Evolutionary conservation across 2,888 invertebrate genomes (phyloP), one percentile per base, ranked within the genome.

Genomic region (Tubulanus polymorphus): DNA sequence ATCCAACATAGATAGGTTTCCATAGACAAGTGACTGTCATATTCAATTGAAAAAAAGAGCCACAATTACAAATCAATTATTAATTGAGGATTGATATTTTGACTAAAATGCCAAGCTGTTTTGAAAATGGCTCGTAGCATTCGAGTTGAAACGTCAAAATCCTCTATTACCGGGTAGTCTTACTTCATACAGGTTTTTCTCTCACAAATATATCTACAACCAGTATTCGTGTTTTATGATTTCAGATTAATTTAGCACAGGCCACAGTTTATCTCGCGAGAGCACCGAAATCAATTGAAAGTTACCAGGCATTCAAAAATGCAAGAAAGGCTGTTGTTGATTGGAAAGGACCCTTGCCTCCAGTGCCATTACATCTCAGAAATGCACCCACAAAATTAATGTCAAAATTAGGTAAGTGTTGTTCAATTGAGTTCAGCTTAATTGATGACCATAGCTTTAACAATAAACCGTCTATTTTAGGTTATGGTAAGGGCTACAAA

Each of bases 361-460:
- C 84, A 0, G 88, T 91, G 5, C 91, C 91, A 0, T 80, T 91
- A 57, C 88, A 89, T 79, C 81, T 91, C 61, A 82, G 90, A 56
- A 89, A 90, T 80, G 89, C 89, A n/a, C 85, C 90, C 2, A 89
- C 89, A 0, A 87, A 83, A 73, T 80, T 90, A 0, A 89, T 89
- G 89, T 85, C 85, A 73, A 83, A 87, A 74, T 77, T 90, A 65
- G 89, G 74, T 74, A 58, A 54, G 62, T 30, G 37, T 25, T 45
- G 8, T 3, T 18, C 15, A 10, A 15, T 15, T 12, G 18, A 10
- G 10, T n/a, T n/a, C n/a, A n/a, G n/a, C n/a, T n/a, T n/a, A n/a
- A n/a, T n/a, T n/a, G n/a, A n/a, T n/a, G n/a, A n/a, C n/a, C n/a
- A 54, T 54, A 6, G 26, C 18, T 51, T 15, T 50, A 50, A 3